These are phyloP conservation scores for Melanerpes aurifrons DNA, from an alignment of 2,113 vertebrate species.

Conservation along the genomic window DNA sequence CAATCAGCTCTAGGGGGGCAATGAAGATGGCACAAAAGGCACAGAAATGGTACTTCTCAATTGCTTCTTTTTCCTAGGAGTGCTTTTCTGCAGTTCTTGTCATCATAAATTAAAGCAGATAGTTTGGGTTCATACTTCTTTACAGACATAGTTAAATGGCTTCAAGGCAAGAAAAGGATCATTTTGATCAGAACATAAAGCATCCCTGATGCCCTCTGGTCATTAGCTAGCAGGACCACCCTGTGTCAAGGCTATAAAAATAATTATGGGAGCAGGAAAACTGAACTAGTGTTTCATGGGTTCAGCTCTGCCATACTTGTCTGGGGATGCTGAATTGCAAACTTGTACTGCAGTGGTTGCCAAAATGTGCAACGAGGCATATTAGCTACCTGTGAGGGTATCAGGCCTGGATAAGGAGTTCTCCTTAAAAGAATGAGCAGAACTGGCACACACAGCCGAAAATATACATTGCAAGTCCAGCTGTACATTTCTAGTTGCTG, in stretches of 20 bases:
- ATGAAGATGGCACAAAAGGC: background rate
- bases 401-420: background rate
- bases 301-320: background rate
- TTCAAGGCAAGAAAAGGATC: background rate
- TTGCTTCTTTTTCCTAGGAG: background rate
- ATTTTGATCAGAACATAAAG: background rate
- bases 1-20: background rate
- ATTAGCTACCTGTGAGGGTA: background rate
- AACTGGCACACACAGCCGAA: background rate
- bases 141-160: background rate
- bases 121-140: background rate
- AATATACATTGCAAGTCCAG: background rate
- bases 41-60: background rate
- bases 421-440: background rate
- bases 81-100: background rate
- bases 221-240: background rate
- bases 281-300: background rate
- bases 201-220: background rate
- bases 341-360: fast-evolving
- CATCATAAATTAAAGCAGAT: background rate
- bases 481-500: background rate
- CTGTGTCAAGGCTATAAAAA: background rate
- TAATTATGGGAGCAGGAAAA: background rate
- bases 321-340: background rate
- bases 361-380: background rate